Evolutionary conservation across 2,888 invertebrate species (phyloP), one percentile per base, ranked within the genome.

Genomic region (Odontothrips loti): DNA sequence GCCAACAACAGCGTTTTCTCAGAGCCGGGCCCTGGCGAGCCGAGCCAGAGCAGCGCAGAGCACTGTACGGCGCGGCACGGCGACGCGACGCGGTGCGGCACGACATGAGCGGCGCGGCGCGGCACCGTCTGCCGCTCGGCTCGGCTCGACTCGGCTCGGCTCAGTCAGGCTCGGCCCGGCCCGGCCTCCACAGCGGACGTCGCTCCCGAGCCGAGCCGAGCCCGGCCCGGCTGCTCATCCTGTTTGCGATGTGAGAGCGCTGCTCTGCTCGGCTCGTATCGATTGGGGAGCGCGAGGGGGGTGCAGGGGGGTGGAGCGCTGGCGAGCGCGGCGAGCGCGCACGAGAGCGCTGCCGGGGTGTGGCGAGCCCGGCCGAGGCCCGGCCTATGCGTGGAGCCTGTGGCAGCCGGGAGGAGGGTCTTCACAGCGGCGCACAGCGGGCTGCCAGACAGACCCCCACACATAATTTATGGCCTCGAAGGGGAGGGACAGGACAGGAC

Each of bases 391-490:
- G 58, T 20, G 58, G 3, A 20, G 51, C 51, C 51, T 58, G 58
- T 15, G 51, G 12, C 58, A 15, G 20, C 58, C 58, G 58, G 51
- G 12, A 58, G 58, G 58, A 58, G 58, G 58, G 58, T 20, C 58
- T 58, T 58, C 58, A 11, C 58, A 15, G 58, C 58, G 15, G 58
- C 15, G 58, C 58, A 27, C 23, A 12, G 68, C 12, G 27, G 27
- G 68, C 23, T 75, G 58, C 68, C 68, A 27, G 68, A 10, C 68
- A 27, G 68, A 10, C 12, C 68, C 58, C 58, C 58, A 12, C 68
- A 75, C 68, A 75, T 75, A 75, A 75, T 75, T 75, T 75, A 75
- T 75, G 23, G 68, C 27, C 27, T 20, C 68, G 68, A 75, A 75
- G 68, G 68, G 68, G 68, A 75, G 68, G 68, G 68, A 23, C 68